These are phyloP conservation scores for Periplaneta americana DNA, from an alignment of 1,140 invertebrate genomes.

Conservation along the genomic window DNA sequence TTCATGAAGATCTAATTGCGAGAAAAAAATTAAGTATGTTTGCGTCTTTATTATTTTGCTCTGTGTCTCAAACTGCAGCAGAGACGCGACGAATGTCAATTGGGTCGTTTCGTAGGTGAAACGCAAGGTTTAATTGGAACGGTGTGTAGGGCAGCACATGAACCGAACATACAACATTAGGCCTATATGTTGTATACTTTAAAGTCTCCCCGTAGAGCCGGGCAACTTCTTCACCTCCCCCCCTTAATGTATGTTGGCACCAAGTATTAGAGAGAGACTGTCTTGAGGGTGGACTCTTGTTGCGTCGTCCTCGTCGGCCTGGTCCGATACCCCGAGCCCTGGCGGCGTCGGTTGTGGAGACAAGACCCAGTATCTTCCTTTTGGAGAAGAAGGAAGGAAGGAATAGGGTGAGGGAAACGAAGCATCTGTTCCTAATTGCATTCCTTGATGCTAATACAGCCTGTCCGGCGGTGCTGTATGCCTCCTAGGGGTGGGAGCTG, in stretches of 20 bases:
- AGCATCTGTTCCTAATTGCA: conserved; percentile 24
- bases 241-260: conserved; percentile 5
- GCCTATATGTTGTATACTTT: background rate
- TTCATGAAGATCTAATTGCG: no score
- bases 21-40: no score
- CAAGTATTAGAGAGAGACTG: conserved; percentile 6
- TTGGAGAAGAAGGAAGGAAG: background rate
- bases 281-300: background rate
- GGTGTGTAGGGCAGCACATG: background rate
- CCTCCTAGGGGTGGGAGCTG: background rate
- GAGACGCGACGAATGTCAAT: no score
- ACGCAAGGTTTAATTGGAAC: background rate
- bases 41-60: no score
- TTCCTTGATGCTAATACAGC: conserved; percentile 24
- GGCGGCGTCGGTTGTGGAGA: background rate
- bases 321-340: background rate
- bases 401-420: conserved; percentile 2
- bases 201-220: no score
- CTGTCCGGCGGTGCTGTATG: conserved; percentile 14
- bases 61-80: no score
- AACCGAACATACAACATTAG: background rate
- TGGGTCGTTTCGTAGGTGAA: background rate
- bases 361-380: background rate
- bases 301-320: no score
- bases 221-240: background rate